Base-by-base conservation (phyloP, 2,797 vertebrate genomes). In the Oryzias sinensis region DNA sequence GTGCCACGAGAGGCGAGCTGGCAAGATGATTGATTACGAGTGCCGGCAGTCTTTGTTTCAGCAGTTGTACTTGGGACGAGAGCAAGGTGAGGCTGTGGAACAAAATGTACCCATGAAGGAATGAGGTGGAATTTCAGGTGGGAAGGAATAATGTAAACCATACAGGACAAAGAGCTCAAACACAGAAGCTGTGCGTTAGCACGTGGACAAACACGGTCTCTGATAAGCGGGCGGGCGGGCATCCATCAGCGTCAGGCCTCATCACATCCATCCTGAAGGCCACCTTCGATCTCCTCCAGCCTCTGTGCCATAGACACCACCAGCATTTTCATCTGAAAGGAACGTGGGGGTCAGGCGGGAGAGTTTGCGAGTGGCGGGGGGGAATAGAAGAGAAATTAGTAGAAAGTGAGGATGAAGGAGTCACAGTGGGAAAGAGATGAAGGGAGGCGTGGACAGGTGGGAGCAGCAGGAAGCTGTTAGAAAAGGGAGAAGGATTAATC, bases 291-390 rank as follows among this genome's bases (percentile, higher is more conserved):
- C 54, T 90, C 72, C 45, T 86, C 62, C 53, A 95, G 52, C 45
- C 85, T 87, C 53, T 88, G 73, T 14, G 91, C 93, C 88, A 95
- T 87, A 68, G 81, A 89, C 71, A 90, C 69, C 25, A 93, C 69
- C 46, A 95, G 56, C 46, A 75, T 66, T 59, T 93, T 89, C 62
- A 93, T 88, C 94, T 96, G 80, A 58, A 72, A 71, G 20, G 48
- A 40, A 49, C 24, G 4, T n/a, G 14, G 42, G 42, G 45, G 22
- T 57, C 3, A 14, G 43, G 47, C 5, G 20, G 2, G 16, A 4
- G 48, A 59, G 68, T 47, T 52, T 46, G 20, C 17, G 43, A 20
- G 20, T 18, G 14, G n/a, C 29, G 64, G 33, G 49, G 49, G 59
- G 8, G 41, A 29, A 43, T 14, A 44, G 18, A 15, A 43, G 53